phyloP scores from a whole-genome alignment of 1,140 invertebrate genomes.

The Epicauta chinensis region DNA sequence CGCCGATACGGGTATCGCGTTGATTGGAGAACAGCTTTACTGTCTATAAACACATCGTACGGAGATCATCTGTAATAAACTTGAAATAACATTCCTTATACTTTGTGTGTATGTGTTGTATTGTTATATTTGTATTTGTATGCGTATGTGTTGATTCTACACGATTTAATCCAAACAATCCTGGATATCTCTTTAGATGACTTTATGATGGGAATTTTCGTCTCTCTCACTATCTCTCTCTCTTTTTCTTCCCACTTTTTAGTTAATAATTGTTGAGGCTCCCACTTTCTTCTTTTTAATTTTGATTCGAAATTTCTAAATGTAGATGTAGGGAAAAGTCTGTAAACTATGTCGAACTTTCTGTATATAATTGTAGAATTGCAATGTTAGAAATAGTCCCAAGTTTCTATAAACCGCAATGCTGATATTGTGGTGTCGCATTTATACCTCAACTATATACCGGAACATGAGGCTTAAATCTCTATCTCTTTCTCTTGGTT shows the following conservation, averaged over 20 bases:
- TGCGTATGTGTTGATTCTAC: slow-evolving; percentile 6
- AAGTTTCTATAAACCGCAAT: slow-evolving; percentile 3
- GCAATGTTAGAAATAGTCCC: slow-evolving; percentile 1
- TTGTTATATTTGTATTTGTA: too few species aligned
- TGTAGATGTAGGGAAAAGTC: too few species aligned
- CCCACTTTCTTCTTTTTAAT: too few species aligned
- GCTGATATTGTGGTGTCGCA: slow-evolving; percentile 6
- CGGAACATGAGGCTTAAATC: too few species aligned
- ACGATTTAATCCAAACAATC: slow-evolving; percentile 13
- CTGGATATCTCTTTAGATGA: neutral
- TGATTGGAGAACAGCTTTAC: slow-evolving; percentile 7
- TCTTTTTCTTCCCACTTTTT: too few species aligned
- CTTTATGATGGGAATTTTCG: slow-evolving; percentile 4
- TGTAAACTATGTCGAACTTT: too few species aligned
- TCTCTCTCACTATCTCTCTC: too few species aligned
- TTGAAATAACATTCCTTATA: slow-evolving; percentile 5
- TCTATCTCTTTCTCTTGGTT: too few species aligned
- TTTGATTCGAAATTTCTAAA: too few species aligned
- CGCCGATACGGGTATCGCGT: slow-evolving; percentile 4
- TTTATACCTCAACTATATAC: too few species aligned
- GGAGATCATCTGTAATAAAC: slow-evolving; percentile 16
- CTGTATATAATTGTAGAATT: too few species aligned
- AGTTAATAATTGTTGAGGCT: too few species aligned
- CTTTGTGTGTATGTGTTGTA: neutral
- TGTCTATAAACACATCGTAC: slow-evolving; percentile 14